These are phyloP conservation scores for Scelioninae gen. 1 DNA, from an alignment of 2,888 invertebrate genomes.

Conservation along the genomic window DNA sequence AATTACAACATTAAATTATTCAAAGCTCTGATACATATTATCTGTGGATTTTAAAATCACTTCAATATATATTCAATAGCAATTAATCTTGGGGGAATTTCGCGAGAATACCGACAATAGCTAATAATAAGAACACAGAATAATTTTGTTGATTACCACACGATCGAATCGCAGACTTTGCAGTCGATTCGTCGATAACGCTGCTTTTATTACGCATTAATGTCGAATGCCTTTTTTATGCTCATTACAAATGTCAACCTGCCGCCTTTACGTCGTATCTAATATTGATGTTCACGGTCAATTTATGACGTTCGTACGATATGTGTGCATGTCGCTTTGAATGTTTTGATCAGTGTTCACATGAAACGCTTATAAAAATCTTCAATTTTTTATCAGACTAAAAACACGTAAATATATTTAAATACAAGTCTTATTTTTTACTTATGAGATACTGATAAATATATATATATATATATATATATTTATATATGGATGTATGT, in stretches of 20 bases:
- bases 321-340: neutral
- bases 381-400: too few relatives aligned
- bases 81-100: slow-evolving; percentile 32
- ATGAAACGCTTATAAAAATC: too few relatives aligned
- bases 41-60: slow-evolving; percentile 45
- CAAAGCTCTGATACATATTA: slow-evolving; percentile 59
- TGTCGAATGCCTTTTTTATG: slow-evolving; percentile 44
- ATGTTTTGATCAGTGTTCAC: too few relatives aligned
- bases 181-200: slow-evolving; percentile 41
- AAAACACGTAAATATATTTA: too few relatives aligned
- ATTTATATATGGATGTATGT: too few relatives aligned
- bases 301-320: slow-evolving; percentile 20
- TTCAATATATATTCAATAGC: slow-evolving; percentile 35
- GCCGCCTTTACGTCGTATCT: slow-evolving; percentile 28
- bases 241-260: slow-evolving; percentile 52
- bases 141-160: slow-evolving; percentile 31
- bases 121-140: slow-evolving; percentile 18
- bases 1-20: slow-evolving; percentile 61
- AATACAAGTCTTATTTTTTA: too few relatives aligned
- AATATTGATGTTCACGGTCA: slow-evolving; percentile 49
- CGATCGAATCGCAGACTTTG: slow-evolving; percentile 25
- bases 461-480: too few relatives aligned
- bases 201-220: slow-evolving; percentile 46
- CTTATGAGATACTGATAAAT: too few relatives aligned
- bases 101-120: slow-evolving; percentile 6